Percentiles rank a stretch among this genome's conserved stretches.
phyloP scores from a whole-genome alignment of 2,888 invertebrate species.

The Rotaria sp. region DNA sequence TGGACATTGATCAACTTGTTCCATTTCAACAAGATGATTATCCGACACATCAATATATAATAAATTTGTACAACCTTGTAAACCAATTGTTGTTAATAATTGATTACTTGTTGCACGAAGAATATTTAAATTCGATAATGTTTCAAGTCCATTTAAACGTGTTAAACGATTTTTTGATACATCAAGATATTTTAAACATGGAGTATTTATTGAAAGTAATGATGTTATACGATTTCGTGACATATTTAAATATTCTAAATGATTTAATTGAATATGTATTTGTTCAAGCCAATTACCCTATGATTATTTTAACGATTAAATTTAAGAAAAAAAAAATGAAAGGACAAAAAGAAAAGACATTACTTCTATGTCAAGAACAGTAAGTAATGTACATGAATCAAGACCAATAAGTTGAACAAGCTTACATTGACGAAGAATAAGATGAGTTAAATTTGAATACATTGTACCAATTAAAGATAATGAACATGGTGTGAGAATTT shows the following conservation, averaged over 20 bases:
- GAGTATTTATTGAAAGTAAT: neutral
- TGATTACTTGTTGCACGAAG: neutral
- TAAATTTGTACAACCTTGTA: neutral
- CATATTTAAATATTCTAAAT: neutral
- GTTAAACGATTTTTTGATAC: neutral
- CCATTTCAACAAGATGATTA: slow-evolving; percentile 10
- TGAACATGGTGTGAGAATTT: neutral
- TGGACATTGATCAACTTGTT: neutral
- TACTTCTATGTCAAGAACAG: neutral
- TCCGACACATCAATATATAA: neutral
- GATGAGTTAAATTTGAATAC: neutral
- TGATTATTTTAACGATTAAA: no score
- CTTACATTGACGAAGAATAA: neutral
- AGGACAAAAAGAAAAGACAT: neutral
- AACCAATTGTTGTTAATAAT: neutral
- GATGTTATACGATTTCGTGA: neutral
- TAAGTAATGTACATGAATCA: neutral
- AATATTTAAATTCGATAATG: neutral
- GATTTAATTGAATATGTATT: neutral
- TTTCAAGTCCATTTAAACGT: neutral
- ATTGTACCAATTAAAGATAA: neutral
- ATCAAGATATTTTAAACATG: neutral
- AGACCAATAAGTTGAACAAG: neutral
- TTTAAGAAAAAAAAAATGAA: neutral
- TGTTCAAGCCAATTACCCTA: neutral